A percentile compares a stretch with the other conserved stretches of the same genome.
Conservation (phyloP, 2,888 invertebrate species). For the Caradrina kadenii region DNA sequence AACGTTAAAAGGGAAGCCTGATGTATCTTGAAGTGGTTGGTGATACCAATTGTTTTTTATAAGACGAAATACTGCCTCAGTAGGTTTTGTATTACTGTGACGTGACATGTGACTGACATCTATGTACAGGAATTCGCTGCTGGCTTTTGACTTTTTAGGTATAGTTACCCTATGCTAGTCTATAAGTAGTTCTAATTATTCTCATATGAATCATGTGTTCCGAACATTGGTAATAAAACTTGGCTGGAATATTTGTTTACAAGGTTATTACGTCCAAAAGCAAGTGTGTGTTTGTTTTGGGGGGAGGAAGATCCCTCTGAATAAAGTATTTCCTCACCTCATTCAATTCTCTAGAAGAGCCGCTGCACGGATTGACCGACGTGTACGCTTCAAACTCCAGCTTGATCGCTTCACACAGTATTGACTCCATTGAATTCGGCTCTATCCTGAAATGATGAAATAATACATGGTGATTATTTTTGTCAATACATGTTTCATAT, state of each 20-base stretch:
- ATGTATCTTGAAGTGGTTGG: too few relatives aligned
- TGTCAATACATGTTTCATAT: too few relatives aligned
- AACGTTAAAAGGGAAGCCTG: too few relatives aligned
- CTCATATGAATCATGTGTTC: background rate
- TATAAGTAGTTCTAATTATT: background rate
- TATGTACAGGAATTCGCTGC: background rate
- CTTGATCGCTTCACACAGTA: slow-evolving; percentile 96
- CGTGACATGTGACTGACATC: background rate
- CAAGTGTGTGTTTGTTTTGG: too few relatives aligned
- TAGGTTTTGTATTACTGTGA: too few relatives aligned
- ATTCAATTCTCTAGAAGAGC: slow-evolving; percentile 92
- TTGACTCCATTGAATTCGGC: slow-evolving; percentile 95
- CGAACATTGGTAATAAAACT: background rate
- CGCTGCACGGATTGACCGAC: slow-evolving; percentile 90
- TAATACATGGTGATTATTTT: background rate
- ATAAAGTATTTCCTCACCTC: slow-evolving; percentile 79
- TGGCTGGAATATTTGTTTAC: background rate
- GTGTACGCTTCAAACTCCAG: slow-evolving; percentile 95
- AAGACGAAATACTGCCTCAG: too few relatives aligned
- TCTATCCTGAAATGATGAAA: slow-evolving; percentile 85
- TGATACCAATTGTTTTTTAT: too few relatives aligned
- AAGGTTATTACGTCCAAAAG: too few relatives aligned
- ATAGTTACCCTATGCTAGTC: background rate
- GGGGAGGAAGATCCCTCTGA: too few relatives aligned
- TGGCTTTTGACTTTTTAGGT: background rate